Conservation (phyloP, 2,113 vertebrate genomes). For the Orcinus orca region DNA sequence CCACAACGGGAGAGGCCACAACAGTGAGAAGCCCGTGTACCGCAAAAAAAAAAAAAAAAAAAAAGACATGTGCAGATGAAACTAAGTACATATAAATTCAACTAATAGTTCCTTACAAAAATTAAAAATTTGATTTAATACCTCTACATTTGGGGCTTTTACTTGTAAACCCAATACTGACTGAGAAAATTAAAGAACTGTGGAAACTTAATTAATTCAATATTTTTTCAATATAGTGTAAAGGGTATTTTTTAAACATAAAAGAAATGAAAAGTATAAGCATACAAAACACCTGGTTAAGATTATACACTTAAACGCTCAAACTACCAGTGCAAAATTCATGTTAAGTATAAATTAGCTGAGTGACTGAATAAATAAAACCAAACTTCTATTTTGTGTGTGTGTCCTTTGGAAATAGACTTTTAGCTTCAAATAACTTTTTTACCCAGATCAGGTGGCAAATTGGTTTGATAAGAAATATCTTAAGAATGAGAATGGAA, state of each 20-base stretch:
- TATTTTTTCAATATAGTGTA: constrained; percentile 57
- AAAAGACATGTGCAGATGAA: constrained; percentile 59
- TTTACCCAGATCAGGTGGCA: background rate
- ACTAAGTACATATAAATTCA: constrained; percentile 73
- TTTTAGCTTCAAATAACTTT: background rate
- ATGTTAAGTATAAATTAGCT: constrained; percentile 6
- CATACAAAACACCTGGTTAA: constrained; percentile 63
- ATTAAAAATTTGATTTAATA: background rate
- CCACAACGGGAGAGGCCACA: too few species aligned
- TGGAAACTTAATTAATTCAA: constrained; percentile 65
- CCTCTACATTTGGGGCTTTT: background rate
- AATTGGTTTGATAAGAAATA: background rate
- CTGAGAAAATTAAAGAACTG: constrained; percentile 74
- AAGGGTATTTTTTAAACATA: constrained; percentile 58
- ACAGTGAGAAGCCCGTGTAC: too few species aligned
- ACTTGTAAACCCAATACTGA: constrained; percentile 72
- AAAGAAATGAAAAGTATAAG: constrained; percentile 70
- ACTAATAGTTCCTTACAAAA: constrained; percentile 44
- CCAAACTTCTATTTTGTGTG: background rate
- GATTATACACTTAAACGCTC: constrained; percentile 51
- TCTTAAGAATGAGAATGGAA: background rate
- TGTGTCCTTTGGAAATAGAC: background rate
- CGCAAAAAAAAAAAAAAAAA: background rate
- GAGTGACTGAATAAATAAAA: background rate
- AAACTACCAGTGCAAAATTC: constrained; percentile 57